Evolutionary conservation across 1,140 invertebrate species (phyloP), one percentile per base, ranked within the genome.

Genomic region (Myzus persicae): DNA sequence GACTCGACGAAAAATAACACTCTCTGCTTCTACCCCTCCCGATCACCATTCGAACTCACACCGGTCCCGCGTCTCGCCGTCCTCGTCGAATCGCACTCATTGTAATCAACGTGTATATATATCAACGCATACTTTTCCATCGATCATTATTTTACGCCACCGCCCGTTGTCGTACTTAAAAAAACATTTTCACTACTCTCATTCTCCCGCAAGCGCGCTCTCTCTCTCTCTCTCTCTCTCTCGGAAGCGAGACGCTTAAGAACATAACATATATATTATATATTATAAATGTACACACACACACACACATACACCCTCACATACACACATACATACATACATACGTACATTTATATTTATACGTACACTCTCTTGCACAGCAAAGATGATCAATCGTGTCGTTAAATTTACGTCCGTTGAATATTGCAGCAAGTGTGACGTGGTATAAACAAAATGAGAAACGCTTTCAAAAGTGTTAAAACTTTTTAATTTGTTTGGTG

Each of bases 61-160:
- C 87, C n/a, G 20, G 46, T 89, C 42, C 31, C 46, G 1, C 89
- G 51, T 42, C 59, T 76, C 54, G 14, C 31, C 54, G 89, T 90
- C n/a, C 59, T n/a, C 81, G 76, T 51, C 67, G 76, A 92, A 92
- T 82, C 44, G 67, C 67, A 81, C 67, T 92, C 67, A 92, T 92
- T 85, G 91, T 93, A 93, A 93, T 93, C 91, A 85, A 93, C 67
- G 67, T 48, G 67, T 82, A 51, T 84, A 82, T 82, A 92, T 92
- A 84, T 84, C 36, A 31, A 54, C 54, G 38, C 38, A 90, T 54
- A 42, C 51, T 90, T 67, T 90, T 42, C 89, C 89, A 90, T 90
- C 89, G 89, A 90, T 90, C 89, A 90, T 90, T 90, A 90, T 90
- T 90, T 48, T 89, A 38, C 22, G 46, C 87, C 46, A 36, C n/a